Conservation (phyloP, 2,797 vertebrate genomes). For the Chrosomus eos region DNA sequence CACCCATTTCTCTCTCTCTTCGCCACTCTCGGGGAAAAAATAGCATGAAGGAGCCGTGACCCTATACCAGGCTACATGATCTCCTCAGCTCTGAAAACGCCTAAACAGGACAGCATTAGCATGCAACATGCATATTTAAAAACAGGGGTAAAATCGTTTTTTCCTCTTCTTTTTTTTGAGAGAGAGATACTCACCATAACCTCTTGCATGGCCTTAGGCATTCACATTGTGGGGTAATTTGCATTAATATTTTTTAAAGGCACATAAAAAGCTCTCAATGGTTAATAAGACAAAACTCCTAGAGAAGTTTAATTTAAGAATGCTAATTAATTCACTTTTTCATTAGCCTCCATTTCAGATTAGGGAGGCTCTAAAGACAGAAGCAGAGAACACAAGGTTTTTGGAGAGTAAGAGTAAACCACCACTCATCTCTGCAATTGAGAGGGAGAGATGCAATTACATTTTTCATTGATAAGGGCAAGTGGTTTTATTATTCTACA, state of each 20-base stretch:
- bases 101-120: not conserved
- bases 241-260: conserved; percentile 52
- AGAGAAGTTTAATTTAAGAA: conserved; percentile 62
- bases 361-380: conserved; percentile 55
- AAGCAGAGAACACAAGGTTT: conserved; percentile 40
- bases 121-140: conserved; percentile 2
- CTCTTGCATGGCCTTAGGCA: conserved; percentile 48
- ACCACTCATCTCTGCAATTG: conserved; percentile 54
- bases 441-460: conserved; percentile 56
- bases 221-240: conserved; percentile 51
- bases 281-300: conserved; percentile 47
- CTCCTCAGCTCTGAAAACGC: not conserved
- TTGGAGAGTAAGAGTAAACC: conserved; percentile 47
- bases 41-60: conserved; percentile 15
- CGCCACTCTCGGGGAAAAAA: not conserved
- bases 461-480: conserved; percentile 57
- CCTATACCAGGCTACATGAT: conserved; percentile 29
- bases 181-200: conserved; percentile 33
- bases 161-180: not conserved
- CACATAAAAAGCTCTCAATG: conserved; percentile 45
- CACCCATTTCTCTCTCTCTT: conserved; percentile 12
- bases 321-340: conserved; percentile 64
- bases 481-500: conserved; percentile 45
- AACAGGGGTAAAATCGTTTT: not conserved
- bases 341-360: conserved; percentile 60